Base-by-base conservation (phyloP, 2,113 vertebrate species). In the Osmerus mordax region DNA sequence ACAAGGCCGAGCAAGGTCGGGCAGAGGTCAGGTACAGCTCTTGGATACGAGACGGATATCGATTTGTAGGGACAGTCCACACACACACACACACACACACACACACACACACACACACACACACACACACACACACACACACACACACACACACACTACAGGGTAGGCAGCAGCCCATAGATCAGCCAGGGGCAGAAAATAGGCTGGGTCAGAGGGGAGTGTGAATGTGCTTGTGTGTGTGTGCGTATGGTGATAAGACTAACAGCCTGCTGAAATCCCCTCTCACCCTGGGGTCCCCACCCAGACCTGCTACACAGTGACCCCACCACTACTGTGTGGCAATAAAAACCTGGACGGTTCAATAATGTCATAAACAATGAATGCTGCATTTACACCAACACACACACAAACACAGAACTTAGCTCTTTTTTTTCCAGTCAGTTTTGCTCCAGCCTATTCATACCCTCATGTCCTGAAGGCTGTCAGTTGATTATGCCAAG, bases 151-250 rank as follows among this genome's bases (percentile, higher is more conserved):
- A 54, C 77, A 21, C 66, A 67, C 71, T 78, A 82, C 87, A 87
- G 87, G 80, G 73, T 83, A 88, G 83, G 82, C 84, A 78, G 78
- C 82, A 80, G 76, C 83, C 89, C 88, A 89, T 89, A 90, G 88
- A 91, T 90, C 87, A 91, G 89, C 88, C 87, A 81, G 84, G 84
- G 84, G 84, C 87, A 90, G 89, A 83, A 91, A 88, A 87, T 70
- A 74, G 83, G 78, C 77, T 36, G 82, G 89, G 87, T 87, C 84
- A 90, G 81, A 87, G 87, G 85, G 77, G 86, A 87, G 69, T 61
- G 78, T 3, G 62, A 68, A 67, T 47, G 54, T 69, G 56, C 68
- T n/a, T n/a, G 71, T 73, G 72, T 67, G 74, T 69, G 71, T 65
- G 73, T 60, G 55, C 51, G 71, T 47, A 64, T 21, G 82, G 80